Conservation (phyloP, 2,888 invertebrate genomes). For the Polymixis flavicincta region DNA sequence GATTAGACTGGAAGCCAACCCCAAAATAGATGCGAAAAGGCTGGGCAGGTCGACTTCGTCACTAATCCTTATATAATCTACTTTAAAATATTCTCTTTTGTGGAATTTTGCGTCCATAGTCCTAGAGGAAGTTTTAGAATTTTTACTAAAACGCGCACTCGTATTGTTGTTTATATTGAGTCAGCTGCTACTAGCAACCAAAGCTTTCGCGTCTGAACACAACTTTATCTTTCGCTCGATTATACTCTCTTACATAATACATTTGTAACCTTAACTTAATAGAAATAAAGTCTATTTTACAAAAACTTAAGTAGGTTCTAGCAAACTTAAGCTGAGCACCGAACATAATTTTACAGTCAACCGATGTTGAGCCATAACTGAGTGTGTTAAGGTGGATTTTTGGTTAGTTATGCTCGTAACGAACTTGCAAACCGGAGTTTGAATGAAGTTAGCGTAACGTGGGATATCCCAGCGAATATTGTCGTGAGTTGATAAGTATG, state of each 20-base stretch:
- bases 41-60: no score
- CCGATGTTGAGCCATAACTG: conserved; percentile 62
- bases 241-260: conserved; percentile 40
- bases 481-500: conserved; percentile 67
- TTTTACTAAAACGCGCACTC: background rate
- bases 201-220: conserved; percentile 45
- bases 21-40: no score
- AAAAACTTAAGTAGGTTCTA: conserved; percentile 31
- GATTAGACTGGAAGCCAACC: no score
- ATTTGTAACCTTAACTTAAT: conserved; percentile 59
- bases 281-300: conserved; percentile 55
- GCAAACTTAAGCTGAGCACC: conserved; percentile 63
- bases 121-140: background rate
- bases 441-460: conserved; percentile 86
- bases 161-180: background rate
- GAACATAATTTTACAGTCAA: conserved; percentile 50
- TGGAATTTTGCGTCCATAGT: no score
- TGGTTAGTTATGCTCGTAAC: conserved; percentile 39
- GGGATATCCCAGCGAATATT: conserved; percentile 86
- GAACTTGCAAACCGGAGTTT: conserved; percentile 73
- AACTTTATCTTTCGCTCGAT: conserved; percentile 58
- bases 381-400: conserved; percentile 67
- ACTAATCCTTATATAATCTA: no score
- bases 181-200: background rate
- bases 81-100: no score